Evolutionary conservation across 2,113 vertebrate species (phyloP).

Genomic region (Aptenodytes forsteri): DNA sequence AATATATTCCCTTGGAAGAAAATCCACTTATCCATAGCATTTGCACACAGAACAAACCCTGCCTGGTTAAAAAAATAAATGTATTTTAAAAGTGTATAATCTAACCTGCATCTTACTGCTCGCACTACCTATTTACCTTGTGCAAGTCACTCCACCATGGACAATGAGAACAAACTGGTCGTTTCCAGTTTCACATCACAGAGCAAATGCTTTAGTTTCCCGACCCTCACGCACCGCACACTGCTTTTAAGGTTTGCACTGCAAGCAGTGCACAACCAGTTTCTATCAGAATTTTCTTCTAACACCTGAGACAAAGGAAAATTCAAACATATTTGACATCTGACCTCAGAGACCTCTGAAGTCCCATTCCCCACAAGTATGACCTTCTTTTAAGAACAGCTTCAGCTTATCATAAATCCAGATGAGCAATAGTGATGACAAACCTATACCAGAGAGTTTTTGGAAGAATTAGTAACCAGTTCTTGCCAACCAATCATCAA

Average conservation of each 20-base stretch:
- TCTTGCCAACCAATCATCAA: background rate
- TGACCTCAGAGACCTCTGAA: background rate
- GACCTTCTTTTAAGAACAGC: background rate
- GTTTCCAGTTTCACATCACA: background rate
- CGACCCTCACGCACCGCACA: background rate
- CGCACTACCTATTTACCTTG: background rate
- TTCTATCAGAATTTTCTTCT: background rate
- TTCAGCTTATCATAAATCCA: conserved; percentile 19
- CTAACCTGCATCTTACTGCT: background rate
- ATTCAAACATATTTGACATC: background rate
- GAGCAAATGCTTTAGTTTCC: background rate
- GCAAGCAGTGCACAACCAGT: background rate
- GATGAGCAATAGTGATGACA: conserved; percentile 17
- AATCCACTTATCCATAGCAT: background rate
- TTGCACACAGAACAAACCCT: background rate
- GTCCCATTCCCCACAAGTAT: background rate
- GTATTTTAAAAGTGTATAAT: background rate
- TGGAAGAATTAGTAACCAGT: background rate
- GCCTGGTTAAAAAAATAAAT: background rate
- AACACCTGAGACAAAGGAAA: background rate
- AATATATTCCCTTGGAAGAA: background rate
- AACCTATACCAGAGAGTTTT: background rate
- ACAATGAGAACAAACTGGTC: background rate
- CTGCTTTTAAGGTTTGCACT: background rate
- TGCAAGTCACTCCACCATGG: background rate